Percentiles rank a stretch among this genome's conserved stretches.
These are phyloP conservation scores for Ischnus inquisitorius DNA, from an alignment of 2,888 invertebrate genomes.

Conservation along the genomic window DNA sequence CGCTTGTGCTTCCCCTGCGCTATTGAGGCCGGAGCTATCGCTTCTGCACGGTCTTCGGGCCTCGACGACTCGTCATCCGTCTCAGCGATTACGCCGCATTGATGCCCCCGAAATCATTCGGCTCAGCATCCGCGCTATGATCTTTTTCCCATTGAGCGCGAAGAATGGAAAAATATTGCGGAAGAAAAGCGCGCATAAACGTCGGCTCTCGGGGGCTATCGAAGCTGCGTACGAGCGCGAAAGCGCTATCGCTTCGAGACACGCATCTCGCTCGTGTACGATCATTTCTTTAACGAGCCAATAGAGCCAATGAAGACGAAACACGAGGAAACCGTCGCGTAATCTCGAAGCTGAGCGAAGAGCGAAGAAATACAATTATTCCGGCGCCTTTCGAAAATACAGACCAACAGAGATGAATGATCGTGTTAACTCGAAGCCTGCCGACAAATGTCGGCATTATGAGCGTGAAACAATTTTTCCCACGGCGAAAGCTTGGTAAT, in stretches of 20 bases:
- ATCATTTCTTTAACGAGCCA: constrained; percentile 9
- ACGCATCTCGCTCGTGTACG: not conserved
- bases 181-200: not conserved
- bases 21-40: constrained; percentile 6
- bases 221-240: constrained; percentile 19
- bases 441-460: not conserved
- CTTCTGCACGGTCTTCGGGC: constrained; percentile 45
- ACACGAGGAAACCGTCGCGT: not conserved
- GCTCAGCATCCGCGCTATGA: constrained; percentile 37
- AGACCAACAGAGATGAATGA: not conserved
- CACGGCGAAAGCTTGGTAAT: not conserved
- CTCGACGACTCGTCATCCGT: constrained; percentile 65
- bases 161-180: not conserved
- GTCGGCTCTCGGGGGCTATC: not conserved
- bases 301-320: not conserved
- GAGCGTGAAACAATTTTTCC: not conserved
- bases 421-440: not conserved
- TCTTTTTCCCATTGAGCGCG: constrained; percentile 37
- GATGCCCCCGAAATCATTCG: constrained; percentile 56
- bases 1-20: constrained; percentile 33
- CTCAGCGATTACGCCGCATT: constrained; percentile 62
- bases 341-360: not conserved
- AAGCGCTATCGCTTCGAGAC: not conserved
- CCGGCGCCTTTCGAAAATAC: not conserved
- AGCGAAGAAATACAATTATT: not conserved